A percentile compares a stretch with the other conserved stretches of the same genome.
These are phyloP conservation scores for Agriotes lineatus DNA, from an alignment of 2,888 invertebrate genomes.

Conservation along the genomic window DNA sequence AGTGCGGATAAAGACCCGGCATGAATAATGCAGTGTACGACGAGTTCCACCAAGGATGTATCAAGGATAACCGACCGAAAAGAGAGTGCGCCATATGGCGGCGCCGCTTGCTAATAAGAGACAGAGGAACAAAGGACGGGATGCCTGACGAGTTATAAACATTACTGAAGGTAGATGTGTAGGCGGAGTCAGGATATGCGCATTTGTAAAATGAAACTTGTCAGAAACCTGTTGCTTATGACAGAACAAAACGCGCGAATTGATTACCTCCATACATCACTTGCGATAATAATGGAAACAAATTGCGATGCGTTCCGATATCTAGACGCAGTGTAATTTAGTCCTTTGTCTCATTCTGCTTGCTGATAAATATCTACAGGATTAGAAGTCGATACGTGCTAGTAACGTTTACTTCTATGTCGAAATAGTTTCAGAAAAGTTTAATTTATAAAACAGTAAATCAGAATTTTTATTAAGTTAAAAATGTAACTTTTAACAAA, in stretches of 20 bases:
- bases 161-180: slow-evolving; percentile 51
- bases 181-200: slow-evolving; percentile 55
- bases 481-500: too few relatives aligned
- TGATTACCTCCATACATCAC: not conserved
- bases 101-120: slow-evolving; percentile 29
- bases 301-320: too few relatives aligned
- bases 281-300: too few relatives aligned
- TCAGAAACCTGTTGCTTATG: slow-evolving; percentile 53
- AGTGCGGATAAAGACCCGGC: slow-evolving; percentile 15
- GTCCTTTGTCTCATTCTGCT: too few relatives aligned
- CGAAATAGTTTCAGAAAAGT: too few relatives aligned
- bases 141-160: slow-evolving; percentile 51
- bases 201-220: slow-evolving; percentile 56
- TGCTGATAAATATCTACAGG: too few relatives aligned
- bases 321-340: too few relatives aligned
- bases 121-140: slow-evolving; percentile 51
- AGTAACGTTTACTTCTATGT: too few relatives aligned
- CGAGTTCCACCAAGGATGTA: not conserved
- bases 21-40: slow-evolving; percentile 33
- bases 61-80: slow-evolving; percentile 26
- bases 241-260: not conserved
- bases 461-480: too few relatives aligned
- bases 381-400: too few relatives aligned
- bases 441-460: too few relatives aligned
- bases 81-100: slow-evolving; percentile 1